These are phyloP conservation scores for Brachymystax lenok DNA, from an alignment of 2,797 vertebrate genomes.

Conservation along the genomic window DNA sequence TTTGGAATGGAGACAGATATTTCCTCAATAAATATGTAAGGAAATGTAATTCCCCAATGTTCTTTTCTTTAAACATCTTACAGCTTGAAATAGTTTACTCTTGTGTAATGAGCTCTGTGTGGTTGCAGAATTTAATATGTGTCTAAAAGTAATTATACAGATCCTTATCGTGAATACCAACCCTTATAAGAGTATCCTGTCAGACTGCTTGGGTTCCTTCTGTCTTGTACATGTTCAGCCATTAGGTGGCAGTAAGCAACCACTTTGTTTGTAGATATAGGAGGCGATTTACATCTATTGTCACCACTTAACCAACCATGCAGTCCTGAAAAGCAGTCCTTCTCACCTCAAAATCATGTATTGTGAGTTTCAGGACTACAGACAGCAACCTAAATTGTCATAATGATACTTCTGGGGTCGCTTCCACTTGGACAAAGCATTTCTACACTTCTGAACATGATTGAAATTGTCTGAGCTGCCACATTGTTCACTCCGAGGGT, in stretches of 20 bases:
- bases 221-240: not conserved
- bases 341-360: not conserved
- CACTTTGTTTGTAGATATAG: not conserved
- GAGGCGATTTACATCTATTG: not conserved
- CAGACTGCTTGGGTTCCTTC: not conserved
- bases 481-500: not conserved
- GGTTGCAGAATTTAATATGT: not conserved
- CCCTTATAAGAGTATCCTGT: not conserved
- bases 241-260: conserved; percentile 1
- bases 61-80: not conserved
- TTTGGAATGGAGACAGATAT: not conserved
- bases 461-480: not conserved
- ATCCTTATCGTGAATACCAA: not conserved
- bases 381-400: not conserved
- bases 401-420: not conserved
- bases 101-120: not conserved
- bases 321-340: too few relatives aligned
- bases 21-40: not conserved
- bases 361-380: not conserved
- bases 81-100: not conserved
- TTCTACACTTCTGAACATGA: not conserved
- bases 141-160: not conserved
- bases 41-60: not conserved
- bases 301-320: not conserved
- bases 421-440: not conserved